Conservation (phyloP, 2,797 vertebrate genomes). For the Florisuga fusca region DNA sequence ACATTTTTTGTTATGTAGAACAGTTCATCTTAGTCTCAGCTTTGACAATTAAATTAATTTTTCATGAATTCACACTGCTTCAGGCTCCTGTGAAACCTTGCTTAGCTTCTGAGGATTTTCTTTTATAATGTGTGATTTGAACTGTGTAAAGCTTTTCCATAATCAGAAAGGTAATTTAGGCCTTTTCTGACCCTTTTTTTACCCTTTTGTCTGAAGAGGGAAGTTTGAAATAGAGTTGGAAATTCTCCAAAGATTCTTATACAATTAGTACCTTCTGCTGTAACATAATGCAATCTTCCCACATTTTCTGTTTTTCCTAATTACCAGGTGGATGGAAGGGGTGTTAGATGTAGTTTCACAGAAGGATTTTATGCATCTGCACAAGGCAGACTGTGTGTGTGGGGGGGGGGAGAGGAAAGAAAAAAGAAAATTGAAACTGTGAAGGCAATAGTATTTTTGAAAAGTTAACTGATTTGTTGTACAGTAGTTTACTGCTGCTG, state of each 20-base stretch:
- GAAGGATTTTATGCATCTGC: conserved; percentile 54
- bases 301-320: conserved; percentile 31
- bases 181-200: conserved; percentile 27
- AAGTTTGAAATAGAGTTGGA: conserved; percentile 50
- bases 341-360: conserved; percentile 60
- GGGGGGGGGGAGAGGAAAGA: background rate
- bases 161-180: conserved; percentile 58
- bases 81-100: conserved; percentile 43
- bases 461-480: background rate
- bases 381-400: background rate
- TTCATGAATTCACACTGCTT: conserved; percentile 67
- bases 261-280: conserved; percentile 20
- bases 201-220: background rate
- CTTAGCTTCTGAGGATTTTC: conserved; percentile 44
- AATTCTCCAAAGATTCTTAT: conserved; percentile 41
- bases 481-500: background rate
- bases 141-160: conserved; percentile 53
- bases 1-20: conserved; percentile 75
- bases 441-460: conserved; percentile 19
- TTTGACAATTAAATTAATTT: conserved; percentile 75
- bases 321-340: conserved; percentile 41
- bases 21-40: conserved; percentile 51
- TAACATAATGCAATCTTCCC: conserved; percentile 37
- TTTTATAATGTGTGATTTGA: background rate
- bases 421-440: background rate